Base-by-base conservation (phyloP, 1,140 invertebrate genomes). In the Caerostris extrusa region DNA sequence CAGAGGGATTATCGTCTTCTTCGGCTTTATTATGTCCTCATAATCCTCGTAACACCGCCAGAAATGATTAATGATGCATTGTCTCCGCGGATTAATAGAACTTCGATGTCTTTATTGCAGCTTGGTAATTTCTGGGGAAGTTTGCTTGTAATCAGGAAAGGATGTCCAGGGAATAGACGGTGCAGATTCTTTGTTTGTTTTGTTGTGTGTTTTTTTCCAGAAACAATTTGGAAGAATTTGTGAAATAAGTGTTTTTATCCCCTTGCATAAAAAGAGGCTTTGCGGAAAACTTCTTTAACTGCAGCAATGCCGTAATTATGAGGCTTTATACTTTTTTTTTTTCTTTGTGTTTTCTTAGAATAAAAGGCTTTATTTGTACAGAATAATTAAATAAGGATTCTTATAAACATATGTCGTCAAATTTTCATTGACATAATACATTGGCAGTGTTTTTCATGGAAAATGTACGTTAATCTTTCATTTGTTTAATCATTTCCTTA, bases 41-140 rank as follows among this genome's bases (percentile, higher is more conserved):
- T 93, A 93, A 93, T 93, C 92, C 86, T 64, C 19, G 53, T 64
- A 93, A 93, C 86, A 88, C 92, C 64, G 56, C 67, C 83, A 93
- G 92, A 93, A 93, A 93, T 93, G 92, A 93, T 93, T 93, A 93
- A 93, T 93, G 92, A 93, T 81, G 92, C 86, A 93, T 93, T 93
- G 92, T 93, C 85, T 82, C 53, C 34, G 53, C 61, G 92, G 92
- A 93, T 93, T 93, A 93, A 88, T 93, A 55, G 92, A 58, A 93
- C 85, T 19, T 10, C 69, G 69, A 93, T 93, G 92, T 93, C 92
- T 82, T 91, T 93, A 88, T 88, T 53, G 17, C 57, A 12, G 57
- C 19, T 17, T 19, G 92, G 53, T 71, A 71, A 93, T 86, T 89
- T 93, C 53, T 14, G 64, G 5, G 56, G 64, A 71, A 87, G 17